These are phyloP conservation scores for Rambutsinella grinnellia DNA, from an alignment of 2,888 invertebrate genomes.

Conservation along the genomic window DNA sequence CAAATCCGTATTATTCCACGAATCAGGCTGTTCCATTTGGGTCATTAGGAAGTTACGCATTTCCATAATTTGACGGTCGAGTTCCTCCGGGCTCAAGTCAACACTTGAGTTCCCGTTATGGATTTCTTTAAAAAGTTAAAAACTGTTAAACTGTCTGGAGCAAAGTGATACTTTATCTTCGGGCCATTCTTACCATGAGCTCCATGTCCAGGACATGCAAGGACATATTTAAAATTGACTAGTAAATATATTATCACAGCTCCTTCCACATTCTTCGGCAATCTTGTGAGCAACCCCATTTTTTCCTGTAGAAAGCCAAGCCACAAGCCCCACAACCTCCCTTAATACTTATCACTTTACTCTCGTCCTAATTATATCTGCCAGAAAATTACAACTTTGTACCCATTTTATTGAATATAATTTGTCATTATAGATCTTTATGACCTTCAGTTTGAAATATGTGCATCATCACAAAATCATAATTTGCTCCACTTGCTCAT, in stretches of 20 bases:
- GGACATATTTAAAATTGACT: background rate
- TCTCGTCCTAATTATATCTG: background rate
- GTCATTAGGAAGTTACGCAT: conserved; percentile 40
- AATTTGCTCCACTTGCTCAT: too few species aligned
- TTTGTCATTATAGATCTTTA: too few species aligned
- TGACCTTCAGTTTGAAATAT: too few species aligned
- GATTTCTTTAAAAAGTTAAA: background rate
- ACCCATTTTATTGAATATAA: conserved; percentile 42
- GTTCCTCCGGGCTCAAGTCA: conserved; percentile 16
- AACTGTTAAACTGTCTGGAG: too few species aligned
- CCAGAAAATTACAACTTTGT: background rate
- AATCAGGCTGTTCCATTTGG: conserved; percentile 35
- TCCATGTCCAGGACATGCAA: conserved; percentile 21
- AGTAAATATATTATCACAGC: background rate
- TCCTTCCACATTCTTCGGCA: conserved; percentile 16
- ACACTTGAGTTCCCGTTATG: conserved; percentile 3
- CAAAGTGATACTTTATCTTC: background rate
- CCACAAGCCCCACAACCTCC: background rate
- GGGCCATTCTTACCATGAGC: conserved; percentile 16
- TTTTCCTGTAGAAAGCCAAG: background rate
- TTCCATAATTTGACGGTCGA: conserved; percentile 39
- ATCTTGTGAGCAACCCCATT: conserved; percentile 20
- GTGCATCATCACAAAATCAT: too few species aligned
- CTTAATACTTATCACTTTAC: background rate
- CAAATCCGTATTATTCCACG: conserved; percentile 28